Conservation (phyloP, 2,797 vertebrate genomes). For the Vireo griseus region DNA sequence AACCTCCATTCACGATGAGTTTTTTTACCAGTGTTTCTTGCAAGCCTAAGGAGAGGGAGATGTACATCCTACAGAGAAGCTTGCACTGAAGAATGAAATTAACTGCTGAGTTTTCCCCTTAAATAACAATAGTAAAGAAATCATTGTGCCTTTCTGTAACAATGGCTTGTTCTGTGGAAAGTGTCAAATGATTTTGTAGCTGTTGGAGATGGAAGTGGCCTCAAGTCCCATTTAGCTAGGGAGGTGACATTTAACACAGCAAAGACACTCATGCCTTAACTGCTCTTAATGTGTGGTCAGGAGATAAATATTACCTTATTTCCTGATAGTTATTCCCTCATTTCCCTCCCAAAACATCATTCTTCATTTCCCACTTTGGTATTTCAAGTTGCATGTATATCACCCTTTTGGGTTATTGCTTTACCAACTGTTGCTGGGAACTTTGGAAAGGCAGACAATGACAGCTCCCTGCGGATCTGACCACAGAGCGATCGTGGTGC, state of each 20-base stretch:
- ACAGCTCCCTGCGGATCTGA: slow-evolving; percentile 36
- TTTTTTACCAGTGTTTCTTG: background rate
- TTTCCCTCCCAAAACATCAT: slow-evolving; percentile 1
- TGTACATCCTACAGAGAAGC: background rate
- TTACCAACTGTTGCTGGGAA: slow-evolving; percentile 59
- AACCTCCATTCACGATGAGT: background rate
- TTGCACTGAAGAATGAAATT: background rate
- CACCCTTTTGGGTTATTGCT: slow-evolving; percentile 47
- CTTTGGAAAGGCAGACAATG: slow-evolving; percentile 22
- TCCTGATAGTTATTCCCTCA: slow-evolving; percentile 5
- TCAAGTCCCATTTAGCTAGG: background rate
- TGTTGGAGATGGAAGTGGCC: slow-evolving; percentile 20
- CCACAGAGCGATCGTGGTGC: background rate
- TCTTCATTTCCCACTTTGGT: slow-evolving; percentile 39
- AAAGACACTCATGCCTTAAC: background rate
- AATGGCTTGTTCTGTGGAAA: background rate
- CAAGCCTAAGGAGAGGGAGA: background rate
- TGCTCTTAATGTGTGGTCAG: background rate
- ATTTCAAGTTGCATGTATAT: slow-evolving; percentile 33
- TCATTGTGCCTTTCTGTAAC: background rate
- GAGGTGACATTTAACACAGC: slow-evolving; percentile 24
- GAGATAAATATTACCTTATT: slow-evolving; percentile 9
- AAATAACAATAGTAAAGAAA: background rate
- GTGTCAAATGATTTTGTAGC: background rate
- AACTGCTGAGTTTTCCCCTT: background rate